Base-by-base conservation (phyloP, 2,888 invertebrate genomes). In the Troides helena region DNA sequence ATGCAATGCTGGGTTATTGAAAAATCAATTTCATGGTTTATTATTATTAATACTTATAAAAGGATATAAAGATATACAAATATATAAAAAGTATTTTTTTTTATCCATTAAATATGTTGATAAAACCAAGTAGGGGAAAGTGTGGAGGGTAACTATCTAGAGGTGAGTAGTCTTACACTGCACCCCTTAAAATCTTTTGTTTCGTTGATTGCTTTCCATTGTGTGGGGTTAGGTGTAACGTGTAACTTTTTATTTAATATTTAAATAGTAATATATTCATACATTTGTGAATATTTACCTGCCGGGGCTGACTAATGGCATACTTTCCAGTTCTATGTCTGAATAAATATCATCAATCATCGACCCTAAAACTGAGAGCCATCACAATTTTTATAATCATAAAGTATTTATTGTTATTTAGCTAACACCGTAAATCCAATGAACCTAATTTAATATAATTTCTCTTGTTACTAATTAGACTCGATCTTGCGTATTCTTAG, bases 141-240 rank as follows among this genome's bases (percentile, higher is more conserved):
- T 63, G 66, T 63, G 56, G 58, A 53, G 65, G 70, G 70, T 56
- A 56, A 36, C 63, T 43, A 66, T 67, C 59, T 63, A 39, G 64
- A 59, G 56, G 57, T 43, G 23, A 50, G 50, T 23, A 23, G 25
- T 53, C 58, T 43, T 39, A 8, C 8, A 60, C 70, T 60, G 70
- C 70, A 67, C 70, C 70, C 67, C 67, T 70, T 39, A 64, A 69
- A 63, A 64, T 56, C 70, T 64, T 67, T 70, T 70, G 67, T 67
- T 64, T 53, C 63, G 56, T 67, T 70, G 60, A 70, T 67, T 67
- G 67, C 60, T 61, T 65, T 39, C 69, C 59, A 61, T 65, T 65
- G 65, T 65, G 43, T 21, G 18, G 36, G 39, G 23, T 46, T 46
- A 12, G 14, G 53, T 53, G n/a, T 17, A 53, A 53, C n/a, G 14